phyloP scores from a whole-genome alignment of 2,113 vertebrate species.

The Cyrtonyx montezumae region DNA sequence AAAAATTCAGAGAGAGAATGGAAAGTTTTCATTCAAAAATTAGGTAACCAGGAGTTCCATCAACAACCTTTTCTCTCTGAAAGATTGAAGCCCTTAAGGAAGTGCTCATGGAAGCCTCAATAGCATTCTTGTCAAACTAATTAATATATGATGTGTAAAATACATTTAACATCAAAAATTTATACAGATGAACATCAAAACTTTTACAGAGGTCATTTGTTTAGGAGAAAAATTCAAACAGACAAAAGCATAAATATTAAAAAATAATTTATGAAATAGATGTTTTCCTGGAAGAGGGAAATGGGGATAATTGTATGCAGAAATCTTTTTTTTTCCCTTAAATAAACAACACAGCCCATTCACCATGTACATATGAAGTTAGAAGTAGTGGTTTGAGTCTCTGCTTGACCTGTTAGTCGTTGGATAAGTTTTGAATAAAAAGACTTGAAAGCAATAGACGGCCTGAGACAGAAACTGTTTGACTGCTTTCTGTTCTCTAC shows the following conservation, averaged over 20 bases:
- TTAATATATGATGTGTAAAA: not conserved
- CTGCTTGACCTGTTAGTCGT: not conserved
- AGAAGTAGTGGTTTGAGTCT: not conserved
- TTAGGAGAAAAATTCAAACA: not conserved
- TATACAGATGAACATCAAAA: not conserved
- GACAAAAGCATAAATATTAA: not conserved
- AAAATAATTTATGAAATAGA: not conserved
- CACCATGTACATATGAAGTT: not conserved
- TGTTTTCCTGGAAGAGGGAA: not conserved
- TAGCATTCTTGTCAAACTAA: not conserved
- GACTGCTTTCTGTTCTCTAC: not conserved
- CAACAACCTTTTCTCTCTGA: not conserved
- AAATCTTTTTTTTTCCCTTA: not conserved
- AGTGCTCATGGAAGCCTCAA: not conserved
- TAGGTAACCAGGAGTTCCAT: not conserved
- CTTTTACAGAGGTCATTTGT: not conserved
- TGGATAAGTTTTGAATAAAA: not conserved
- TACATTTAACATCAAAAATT: not conserved
- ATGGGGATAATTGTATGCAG: not conserved
- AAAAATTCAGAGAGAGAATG: not conserved
- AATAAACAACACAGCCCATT: not conserved
- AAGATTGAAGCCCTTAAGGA: not conserved
- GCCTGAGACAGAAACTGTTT: not conserved
- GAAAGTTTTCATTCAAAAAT: not conserved
- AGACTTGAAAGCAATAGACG: not conserved